Evolutionary conservation across 2,888 invertebrate genomes (phyloP).

Genomic region (Calameuta filiformis): DNA sequence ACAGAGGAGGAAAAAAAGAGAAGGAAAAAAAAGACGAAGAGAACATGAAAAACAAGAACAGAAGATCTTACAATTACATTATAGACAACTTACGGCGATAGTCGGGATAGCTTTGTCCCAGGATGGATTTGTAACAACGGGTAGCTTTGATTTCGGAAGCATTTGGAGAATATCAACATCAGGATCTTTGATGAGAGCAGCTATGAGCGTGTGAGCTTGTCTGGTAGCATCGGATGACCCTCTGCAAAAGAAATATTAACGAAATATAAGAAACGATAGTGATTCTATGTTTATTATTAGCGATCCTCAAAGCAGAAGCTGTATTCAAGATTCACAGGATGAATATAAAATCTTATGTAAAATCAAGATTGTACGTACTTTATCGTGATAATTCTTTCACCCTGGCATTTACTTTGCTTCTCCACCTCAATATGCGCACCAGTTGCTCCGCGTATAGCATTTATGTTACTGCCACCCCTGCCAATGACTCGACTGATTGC

Average conservation of each 20-base stretch:
- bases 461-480: constrained; percentile 96
- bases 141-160: constrained; percentile 76
- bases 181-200: constrained; percentile 93
- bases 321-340: background rate
- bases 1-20: background rate
- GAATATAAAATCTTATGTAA: background rate
- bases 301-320: background rate
- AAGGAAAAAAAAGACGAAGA: background rate
- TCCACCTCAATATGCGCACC: constrained; percentile 99
- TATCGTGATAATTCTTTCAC: constrained; percentile 94
- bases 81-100: constrained; percentile 62
- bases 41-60: constrained; percentile 3
- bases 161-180: constrained; percentile 90
- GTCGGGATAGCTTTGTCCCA: constrained; percentile 70
- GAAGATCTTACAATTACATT: background rate
- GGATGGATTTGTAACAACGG: constrained; percentile 69
- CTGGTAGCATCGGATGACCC: constrained; percentile 92
- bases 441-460: constrained; percentile 95
- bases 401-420: constrained; percentile 94
- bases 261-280: constrained; percentile 14
- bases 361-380: constrained; percentile 71
- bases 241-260: constrained; percentile 64
- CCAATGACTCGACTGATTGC: constrained; percentile 98
- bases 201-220: constrained; percentile 91
- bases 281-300: background rate